A percentile compares a stretch with the other conserved stretches of the same genome.
phyloP scores from a whole-genome alignment of 2,797 vertebrate genomes.

The Scolopax bukidnonensis region DNA sequence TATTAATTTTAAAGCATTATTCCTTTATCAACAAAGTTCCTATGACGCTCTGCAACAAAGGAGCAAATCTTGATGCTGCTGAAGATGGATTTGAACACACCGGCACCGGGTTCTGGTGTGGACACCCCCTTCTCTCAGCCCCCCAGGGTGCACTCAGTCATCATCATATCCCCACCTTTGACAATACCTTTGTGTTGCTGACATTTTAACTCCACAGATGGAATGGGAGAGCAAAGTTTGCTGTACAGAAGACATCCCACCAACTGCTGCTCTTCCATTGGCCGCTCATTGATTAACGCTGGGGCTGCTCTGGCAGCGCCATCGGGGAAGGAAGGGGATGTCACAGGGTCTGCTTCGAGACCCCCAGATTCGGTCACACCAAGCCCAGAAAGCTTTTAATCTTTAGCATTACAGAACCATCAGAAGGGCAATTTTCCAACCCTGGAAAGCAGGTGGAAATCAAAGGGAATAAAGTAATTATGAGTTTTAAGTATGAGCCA shows the following conservation, averaged over 20 bases:
- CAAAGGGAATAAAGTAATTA: background rate
- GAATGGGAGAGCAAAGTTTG: background rate
- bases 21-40: background rate
- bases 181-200: background rate
- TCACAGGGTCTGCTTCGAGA: background rate
- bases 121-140: background rate
- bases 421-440: background rate
- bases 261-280: background rate
- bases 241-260: background rate
- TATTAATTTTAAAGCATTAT: background rate
- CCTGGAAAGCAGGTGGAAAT: background rate
- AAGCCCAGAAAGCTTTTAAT: background rate
- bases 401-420: background rate
- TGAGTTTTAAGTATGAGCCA: background rate
- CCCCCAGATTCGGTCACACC: background rate
- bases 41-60: background rate
- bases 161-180: background rate
- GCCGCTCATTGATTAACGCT: background rate
- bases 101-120: background rate
- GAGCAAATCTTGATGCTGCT: background rate
- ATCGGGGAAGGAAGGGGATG: background rate
- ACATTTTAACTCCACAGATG: rapidly evolving
- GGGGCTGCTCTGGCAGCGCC: rapidly evolving
- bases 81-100: background rate
- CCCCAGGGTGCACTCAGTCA: background rate